Evolutionary conservation across 2,113 vertebrate genomes (phyloP).

Genomic region (Scalopus aquaticus): DNA sequence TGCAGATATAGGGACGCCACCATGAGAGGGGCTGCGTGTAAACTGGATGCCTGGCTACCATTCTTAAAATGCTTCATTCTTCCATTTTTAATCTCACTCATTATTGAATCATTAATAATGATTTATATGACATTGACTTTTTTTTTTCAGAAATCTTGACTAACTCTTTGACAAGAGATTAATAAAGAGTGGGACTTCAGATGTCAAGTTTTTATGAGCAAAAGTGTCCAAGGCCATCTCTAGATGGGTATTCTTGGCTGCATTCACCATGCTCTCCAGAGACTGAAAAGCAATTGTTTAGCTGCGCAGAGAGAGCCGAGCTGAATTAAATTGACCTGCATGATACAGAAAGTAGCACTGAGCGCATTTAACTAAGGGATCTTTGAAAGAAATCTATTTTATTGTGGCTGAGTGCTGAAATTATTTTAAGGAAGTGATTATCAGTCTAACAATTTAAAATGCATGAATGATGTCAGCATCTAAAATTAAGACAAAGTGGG

Average conservation of each 20-base stretch:
- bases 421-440: slow-evolving; percentile 86
- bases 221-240: slow-evolving; percentile 83
- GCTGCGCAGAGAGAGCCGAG: slow-evolving; percentile 81
- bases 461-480: slow-evolving; percentile 38
- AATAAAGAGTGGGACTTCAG: slow-evolving; percentile 83
- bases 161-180: slow-evolving; percentile 79
- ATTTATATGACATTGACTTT: slow-evolving; percentile 80
- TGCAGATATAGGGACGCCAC: neutral
- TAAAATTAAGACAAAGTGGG: slow-evolving; percentile 45
- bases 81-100: slow-evolving; percentile 42
- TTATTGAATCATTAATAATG: slow-evolving; percentile 76
- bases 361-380: slow-evolving; percentile 85
- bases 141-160: slow-evolving; percentile 77
- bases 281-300: slow-evolving; percentile 86
- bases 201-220: slow-evolving; percentile 84
- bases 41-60: neutral
- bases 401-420: slow-evolving; percentile 81
- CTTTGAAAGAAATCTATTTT: slow-evolving; percentile 85
- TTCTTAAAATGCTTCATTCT: neutral
- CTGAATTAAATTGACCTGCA: slow-evolving; percentile 86
- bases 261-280: slow-evolving; percentile 80
- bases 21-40: neutral
- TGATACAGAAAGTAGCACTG: slow-evolving; percentile 78
- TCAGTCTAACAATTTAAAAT: slow-evolving; percentile 78
- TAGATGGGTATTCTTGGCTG: slow-evolving; percentile 81